Conservation (phyloP, 1,140 invertebrate genomes). For the Theocolax elegans region DNA sequence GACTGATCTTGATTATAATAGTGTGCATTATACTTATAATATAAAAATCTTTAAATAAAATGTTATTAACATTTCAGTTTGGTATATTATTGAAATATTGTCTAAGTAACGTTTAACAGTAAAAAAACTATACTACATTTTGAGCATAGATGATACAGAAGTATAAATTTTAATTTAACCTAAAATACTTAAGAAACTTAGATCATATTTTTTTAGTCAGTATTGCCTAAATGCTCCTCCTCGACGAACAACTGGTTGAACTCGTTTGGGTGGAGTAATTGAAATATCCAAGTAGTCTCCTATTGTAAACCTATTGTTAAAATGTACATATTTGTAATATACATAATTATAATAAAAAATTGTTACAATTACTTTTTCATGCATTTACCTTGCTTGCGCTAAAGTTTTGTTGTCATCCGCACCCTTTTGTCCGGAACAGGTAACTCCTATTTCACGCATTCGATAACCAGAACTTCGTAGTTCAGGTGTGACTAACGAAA, state of each 20-base stretch:
- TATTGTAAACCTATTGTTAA: conserved; percentile 81
- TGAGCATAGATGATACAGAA: too few species aligned
- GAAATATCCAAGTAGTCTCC: conserved; percentile 98
- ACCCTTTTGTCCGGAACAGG: conserved; percentile 90
- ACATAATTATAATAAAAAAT: neutral
- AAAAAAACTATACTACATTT: neutral
- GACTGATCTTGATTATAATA: too few species aligned
- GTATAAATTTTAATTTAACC: conserved; percentile 6
- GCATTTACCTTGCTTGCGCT: conserved; percentile 72
- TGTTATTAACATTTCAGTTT: too few species aligned
- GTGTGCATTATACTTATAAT: too few species aligned
- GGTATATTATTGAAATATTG: too few species aligned
- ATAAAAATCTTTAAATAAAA: too few species aligned
- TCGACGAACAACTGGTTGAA: conserved; percentile 74
- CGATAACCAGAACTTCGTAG: conserved; percentile 81
- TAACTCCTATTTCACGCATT: conserved; percentile 95
- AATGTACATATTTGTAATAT: conserved; percentile 19
- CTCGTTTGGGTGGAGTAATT: conserved; percentile 88
- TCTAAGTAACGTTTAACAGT: neutral
- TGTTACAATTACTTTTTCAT: neutral
- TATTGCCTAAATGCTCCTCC: conserved; percentile 70
- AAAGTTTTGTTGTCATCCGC: conserved; percentile 92
- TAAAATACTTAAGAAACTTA: conserved; percentile 32
- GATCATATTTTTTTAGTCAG: conserved; percentile 60
- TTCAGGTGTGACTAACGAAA: conserved; percentile 95